Evolutionary conservation across 2,888 invertebrate species (phyloP), one percentile per base, ranked within the genome.

Genomic region (Polietes domitor): DNA sequence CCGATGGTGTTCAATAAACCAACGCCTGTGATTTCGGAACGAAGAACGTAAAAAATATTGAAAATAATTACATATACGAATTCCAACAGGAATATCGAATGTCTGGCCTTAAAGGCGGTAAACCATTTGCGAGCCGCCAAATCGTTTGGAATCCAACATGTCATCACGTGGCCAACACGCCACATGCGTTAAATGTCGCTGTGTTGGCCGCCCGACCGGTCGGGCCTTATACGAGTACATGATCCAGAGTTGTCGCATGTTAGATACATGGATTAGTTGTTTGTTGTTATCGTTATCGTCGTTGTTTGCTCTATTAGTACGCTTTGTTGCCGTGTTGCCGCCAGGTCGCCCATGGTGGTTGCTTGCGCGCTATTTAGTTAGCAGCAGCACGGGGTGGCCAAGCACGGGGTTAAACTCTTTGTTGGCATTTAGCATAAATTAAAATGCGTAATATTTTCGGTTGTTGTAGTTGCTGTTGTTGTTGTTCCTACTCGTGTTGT

Each of bases 131-230:
- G 21, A 43, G n/a, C 15, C 41, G 37, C 15, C 15, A 43, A 41
- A 9, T 32, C 19, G 19, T 24, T 21, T 41, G 9, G 17, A 68
- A 68, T 41, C 24, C 43, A 43, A 43, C 41, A 68, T 43, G 43
- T 68, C 68, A 43, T 68, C 68, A 68, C 68, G 65, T 65, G 65
- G 65, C 65, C 17, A n/a, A 37, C 65, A 65, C 37, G 65, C 65
- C 37, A 53, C 53, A 53, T 53, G 65, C 41, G 37, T 41, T 37
- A 15, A 15, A 26, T 58, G 58, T 12, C 58, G 24, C 28, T 61
- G 58, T 55, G 28, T 61, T 61, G 58, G 58, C 12, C 12, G 26
- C 58, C 19, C 43, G 6, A 50, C n/a, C 26, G 24, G 26, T 37
- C 37, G 37, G 37, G 37, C 37, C 37, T 3, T 9, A 37, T 5